Conservation (phyloP, 2,888 invertebrate species). For the Venustoraphidia nigricollis region DNA sequence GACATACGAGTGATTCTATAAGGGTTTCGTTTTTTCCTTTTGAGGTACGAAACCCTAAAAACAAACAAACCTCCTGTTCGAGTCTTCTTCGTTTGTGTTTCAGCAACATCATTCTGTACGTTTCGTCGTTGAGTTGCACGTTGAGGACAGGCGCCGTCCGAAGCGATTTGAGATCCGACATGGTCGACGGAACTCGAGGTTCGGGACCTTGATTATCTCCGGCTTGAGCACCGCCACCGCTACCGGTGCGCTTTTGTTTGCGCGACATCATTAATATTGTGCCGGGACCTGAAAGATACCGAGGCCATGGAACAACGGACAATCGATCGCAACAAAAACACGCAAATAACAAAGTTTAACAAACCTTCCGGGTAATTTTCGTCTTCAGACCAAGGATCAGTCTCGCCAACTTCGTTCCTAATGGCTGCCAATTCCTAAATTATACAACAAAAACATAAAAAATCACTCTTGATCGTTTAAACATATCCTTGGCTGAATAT, state of each 20-base stretch:
- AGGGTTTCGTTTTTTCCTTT: too few relatives aligned
- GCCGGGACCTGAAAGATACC: neutral
- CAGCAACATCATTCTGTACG: constrained; percentile 50
- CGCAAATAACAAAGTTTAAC: neutral
- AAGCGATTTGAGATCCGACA: constrained; percentile 16
- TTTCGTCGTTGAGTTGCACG: constrained; percentile 40
- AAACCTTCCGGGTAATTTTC: constrained; percentile 58
- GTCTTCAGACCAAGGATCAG: constrained; percentile 50
- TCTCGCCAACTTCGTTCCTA: constrained; percentile 52
- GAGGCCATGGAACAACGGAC: too few relatives aligned
- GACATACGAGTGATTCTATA: too few relatives aligned
- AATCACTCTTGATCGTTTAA: neutral
- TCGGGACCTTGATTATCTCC: constrained; percentile 22
- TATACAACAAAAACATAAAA: constrained; percentile 11
- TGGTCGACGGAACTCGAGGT: constrained; percentile 29
- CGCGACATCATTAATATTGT: constrained; percentile 23
- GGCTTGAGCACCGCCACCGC: constrained; percentile 23
- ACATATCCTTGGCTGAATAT: too few relatives aligned
- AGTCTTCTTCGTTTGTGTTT: constrained; percentile 56
- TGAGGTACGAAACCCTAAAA: too few relatives aligned
- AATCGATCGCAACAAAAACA: neutral
- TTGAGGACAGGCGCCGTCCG: constrained; percentile 25
- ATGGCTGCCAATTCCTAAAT: constrained; percentile 57
- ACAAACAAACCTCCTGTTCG: constrained; percentile 42
- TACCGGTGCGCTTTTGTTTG: constrained; percentile 40